Evolutionary conservation across 2,888 invertebrate species (phyloP).

Genomic region (Mamestra brassicae): DNA sequence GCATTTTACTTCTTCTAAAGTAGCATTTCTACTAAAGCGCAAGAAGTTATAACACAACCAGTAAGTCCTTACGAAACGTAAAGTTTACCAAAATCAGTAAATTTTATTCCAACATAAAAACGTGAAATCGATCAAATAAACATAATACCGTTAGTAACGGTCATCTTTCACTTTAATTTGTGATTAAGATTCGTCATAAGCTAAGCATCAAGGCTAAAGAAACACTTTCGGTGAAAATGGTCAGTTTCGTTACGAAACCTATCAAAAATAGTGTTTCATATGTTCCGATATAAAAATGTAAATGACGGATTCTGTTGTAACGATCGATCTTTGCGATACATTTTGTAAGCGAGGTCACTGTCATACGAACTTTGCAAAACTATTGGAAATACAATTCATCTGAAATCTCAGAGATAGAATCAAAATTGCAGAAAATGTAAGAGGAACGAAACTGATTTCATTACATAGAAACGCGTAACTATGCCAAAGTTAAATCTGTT

Average conservation of each 20-base stretch:
- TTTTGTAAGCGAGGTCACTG: slow-evolving; percentile 71
- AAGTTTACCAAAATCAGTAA: slow-evolving; percentile 4
- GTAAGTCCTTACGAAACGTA: neutral
- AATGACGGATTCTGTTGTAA: slow-evolving; percentile 72
- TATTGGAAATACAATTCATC: slow-evolving; percentile 7
- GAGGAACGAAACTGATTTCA: neutral
- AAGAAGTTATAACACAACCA: neutral
- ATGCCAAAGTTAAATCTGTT: neutral
- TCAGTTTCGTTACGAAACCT: slow-evolving; percentile 69
- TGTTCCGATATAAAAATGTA: slow-evolving; percentile 74
- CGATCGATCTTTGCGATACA: slow-evolving; percentile 64
- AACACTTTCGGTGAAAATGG: slow-evolving; percentile 57
- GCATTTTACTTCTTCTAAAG: neutral
- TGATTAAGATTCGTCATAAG: slow-evolving; percentile 50
- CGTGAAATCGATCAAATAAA: slow-evolving; percentile 29
- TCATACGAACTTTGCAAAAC: slow-evolving; percentile 46
- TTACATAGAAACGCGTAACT: neutral
- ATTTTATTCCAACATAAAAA: slow-evolving; percentile 18
- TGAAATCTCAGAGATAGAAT: neutral
- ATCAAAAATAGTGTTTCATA: slow-evolving; percentile 61
- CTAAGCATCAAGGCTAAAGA: slow-evolving; percentile 55
- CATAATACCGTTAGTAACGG: slow-evolving; percentile 21
- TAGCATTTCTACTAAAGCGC: neutral
- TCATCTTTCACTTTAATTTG: slow-evolving; percentile 47
- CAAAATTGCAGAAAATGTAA: slow-evolving; percentile 1